Percentiles rank a stretch among this genome's conserved stretches.
Conservation (phyloP, 2,888 invertebrate species). For the Desoria tigrina region DNA sequence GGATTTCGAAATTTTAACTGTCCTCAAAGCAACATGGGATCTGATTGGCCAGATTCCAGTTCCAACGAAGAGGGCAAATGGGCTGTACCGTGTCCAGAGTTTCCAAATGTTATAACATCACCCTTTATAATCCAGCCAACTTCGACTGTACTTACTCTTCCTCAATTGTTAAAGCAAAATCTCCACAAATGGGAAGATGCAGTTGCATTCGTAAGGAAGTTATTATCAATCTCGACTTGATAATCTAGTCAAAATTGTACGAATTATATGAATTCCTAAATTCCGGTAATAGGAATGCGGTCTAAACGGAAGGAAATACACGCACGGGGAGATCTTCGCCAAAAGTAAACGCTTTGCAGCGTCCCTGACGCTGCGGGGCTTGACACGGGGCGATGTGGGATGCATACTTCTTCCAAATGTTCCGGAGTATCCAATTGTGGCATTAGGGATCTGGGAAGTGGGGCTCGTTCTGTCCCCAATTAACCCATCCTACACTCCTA, state of each 20-base stretch:
- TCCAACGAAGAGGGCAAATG: too few relatives aligned
- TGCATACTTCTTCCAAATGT: conserved; percentile 53
- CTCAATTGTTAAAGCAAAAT: conserved; percentile 20
- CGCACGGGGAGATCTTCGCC: conserved; percentile 34
- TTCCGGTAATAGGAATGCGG: conserved; percentile 49
- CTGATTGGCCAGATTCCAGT: too few relatives aligned
- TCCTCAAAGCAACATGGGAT: too few relatives aligned
- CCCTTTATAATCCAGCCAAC: neutral
- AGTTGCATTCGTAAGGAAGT: conserved; percentile 32
- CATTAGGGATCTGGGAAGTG: conserved; percentile 43
- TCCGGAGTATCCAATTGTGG: conserved; percentile 50
- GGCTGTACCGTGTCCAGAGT: too few relatives aligned
- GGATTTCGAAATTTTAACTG: too few relatives aligned
- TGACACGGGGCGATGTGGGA: conserved; percentile 48
- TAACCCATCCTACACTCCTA: conserved; percentile 53
- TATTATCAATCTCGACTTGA: too few relatives aligned
- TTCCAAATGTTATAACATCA: neutral
- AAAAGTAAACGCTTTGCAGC: conserved; percentile 50
- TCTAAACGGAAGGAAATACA: conserved; percentile 44
- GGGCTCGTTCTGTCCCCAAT: conserved; percentile 52
- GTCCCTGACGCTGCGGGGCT: conserved; percentile 40
- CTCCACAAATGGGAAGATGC: conserved; percentile 42
- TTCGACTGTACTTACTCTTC: neutral
- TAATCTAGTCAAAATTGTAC: neutral
- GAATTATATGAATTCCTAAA: too few relatives aligned